Conservation (phyloP, 2,888 invertebrate genomes). For the Drosophila monieri region DNA sequence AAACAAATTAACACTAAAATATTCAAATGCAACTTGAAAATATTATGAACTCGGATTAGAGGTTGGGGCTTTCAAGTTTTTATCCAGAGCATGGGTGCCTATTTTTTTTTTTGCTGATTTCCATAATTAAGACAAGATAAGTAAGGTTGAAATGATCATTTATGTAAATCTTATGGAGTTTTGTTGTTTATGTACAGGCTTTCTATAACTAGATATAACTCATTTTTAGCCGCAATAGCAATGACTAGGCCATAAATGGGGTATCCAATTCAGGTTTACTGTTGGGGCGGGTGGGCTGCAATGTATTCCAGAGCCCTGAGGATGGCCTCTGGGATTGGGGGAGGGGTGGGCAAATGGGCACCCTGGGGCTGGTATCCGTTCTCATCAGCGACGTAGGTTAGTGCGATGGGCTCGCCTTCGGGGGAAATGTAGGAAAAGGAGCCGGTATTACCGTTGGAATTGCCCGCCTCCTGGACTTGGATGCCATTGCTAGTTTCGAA, state of each 20-base stretch:
- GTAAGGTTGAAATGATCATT: conserved; percentile 28
- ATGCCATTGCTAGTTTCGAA: conserved; percentile 87
- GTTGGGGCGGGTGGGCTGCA: conserved; percentile 78
- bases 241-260: conserved; percentile 42
- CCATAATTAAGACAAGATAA: conserved; percentile 28
- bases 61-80: conserved; percentile 14
- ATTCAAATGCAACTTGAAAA: conserved; percentile 25
- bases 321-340: conserved; percentile 85
- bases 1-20: background rate
- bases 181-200: conserved; percentile 35
- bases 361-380: conserved; percentile 85
- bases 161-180: conserved; percentile 24
- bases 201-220: conserved; percentile 33
- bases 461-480: conserved; percentile 85
- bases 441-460: conserved; percentile 85
- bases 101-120: conserved; percentile 3
- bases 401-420: conserved; percentile 83
- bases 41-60: conserved; percentile 9
- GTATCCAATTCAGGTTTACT: conserved; percentile 16
- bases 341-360: conserved; percentile 84
- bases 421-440: conserved; percentile 84
- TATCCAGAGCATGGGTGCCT: conserved; percentile 17
- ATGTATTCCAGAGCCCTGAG: conserved; percentile 84
- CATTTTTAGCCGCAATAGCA: conserved; percentile 33
- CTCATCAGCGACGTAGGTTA: conserved; percentile 86